phyloP scores from a whole-genome alignment of 2,113 vertebrate genomes.

The Nothocercus nigrocapillus region DNA sequence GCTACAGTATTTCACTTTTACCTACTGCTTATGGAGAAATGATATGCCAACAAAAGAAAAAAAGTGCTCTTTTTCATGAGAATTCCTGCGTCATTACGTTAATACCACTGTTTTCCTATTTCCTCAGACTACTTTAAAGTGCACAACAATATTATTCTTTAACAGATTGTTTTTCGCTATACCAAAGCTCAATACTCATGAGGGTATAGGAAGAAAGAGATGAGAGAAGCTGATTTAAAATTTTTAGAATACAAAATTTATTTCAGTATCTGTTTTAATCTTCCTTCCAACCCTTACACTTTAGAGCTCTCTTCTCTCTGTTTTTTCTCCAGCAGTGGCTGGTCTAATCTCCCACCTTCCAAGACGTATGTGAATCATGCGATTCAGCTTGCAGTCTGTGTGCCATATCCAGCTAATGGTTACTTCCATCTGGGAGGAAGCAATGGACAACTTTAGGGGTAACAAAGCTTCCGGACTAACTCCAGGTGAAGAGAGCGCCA shows the following conservation, averaged over 20 bases:
- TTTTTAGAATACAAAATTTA: not conserved
- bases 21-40: not conserved
- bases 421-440: not conserved
- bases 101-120: not conserved
- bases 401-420: not conserved
- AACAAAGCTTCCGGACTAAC: not conserved
- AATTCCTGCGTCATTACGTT: not conserved
- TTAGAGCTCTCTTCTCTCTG: not conserved
- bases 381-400: not conserved
- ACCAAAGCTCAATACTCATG: not conserved
- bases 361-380: not conserved
- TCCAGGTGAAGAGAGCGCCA: not conserved
- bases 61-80: not conserved
- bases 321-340: not conserved
- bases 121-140: not conserved
- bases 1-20: slow-evolving; percentile 17
- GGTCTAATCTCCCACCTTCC: not conserved
- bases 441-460: not conserved
- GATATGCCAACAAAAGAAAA: not conserved
- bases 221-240: not conserved
- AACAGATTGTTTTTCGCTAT: not conserved
- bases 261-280: not conserved
- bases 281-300: rapidly evolving
- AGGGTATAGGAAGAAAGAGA: not conserved
- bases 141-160: not conserved